Evolutionary conservation across 2,888 invertebrate species (phyloP), one percentile per base, ranked within the genome.

Genomic region (Hemistola chrysoprasaria): DNA sequence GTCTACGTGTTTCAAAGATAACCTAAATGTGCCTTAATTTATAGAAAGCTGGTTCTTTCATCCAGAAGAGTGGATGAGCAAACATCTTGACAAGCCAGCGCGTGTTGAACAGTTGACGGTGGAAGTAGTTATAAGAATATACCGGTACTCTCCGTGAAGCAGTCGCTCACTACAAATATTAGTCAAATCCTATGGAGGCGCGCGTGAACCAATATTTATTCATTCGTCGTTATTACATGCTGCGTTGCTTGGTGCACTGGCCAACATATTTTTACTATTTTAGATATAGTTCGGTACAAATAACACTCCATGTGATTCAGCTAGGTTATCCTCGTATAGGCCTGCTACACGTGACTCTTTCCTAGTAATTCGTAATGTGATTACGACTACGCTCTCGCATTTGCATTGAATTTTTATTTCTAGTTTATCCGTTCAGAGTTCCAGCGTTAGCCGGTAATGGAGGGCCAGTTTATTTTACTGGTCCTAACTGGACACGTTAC

Each of bases 381-480:
- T 63, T 58, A 53, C 54, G 44, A 59, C 59, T 55, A 57, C 57
- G 58, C 58, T 60, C 40, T 47, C 46, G 37, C 23, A 36, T 50
- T 58, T 72, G 73, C 70, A 64, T 79, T 74, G 59, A 71, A 65
- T 63, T 77, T 83, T 83, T 86, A 86, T 86, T 87, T 85, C 74
- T 78, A 80, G 73, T 72, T 78, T 68, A 58, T 63, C 55, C 50
- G 58, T 16, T n/a, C n/a, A n/a, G n/a, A n/a, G n/a, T n/a, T 16
- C 16, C 16, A 16, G 16, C 3, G 16, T 63, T 66, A 63, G 56
- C 52, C 69, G 66, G 78, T 81, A 81, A 84, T 81, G 79, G 68
- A 71, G 73, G 71, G 75, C 70, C 65, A 70, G 78, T 85, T 84
- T 86, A 84, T 86, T 85, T 86, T 80, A 85, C 78, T 75, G 83